Conservation (phyloP, 2,113 vertebrate species). For the Scatophagus argus region DNA sequence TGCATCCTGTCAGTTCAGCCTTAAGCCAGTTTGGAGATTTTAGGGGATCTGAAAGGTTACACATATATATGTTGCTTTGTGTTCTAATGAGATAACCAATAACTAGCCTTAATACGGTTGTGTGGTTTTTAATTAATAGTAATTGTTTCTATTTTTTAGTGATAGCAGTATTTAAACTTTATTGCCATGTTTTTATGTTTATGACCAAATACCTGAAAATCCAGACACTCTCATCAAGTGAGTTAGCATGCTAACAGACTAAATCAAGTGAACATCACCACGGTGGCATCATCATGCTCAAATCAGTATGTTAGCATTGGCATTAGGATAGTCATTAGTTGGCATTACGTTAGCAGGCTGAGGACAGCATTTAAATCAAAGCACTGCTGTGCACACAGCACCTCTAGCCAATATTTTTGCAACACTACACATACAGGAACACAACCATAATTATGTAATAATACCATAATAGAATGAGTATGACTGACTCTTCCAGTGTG, state of each 20-base stretch:
- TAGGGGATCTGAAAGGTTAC: background rate
- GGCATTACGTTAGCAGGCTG: background rate
- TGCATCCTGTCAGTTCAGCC: background rate
- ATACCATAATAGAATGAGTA: background rate
- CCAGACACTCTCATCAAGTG: background rate
- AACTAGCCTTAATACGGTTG: background rate
- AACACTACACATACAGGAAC: background rate
- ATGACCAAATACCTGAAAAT: background rate
- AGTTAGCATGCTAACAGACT: background rate
- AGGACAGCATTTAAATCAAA: background rate
- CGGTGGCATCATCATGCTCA: background rate
- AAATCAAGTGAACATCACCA: background rate
- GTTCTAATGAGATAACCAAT: background rate
- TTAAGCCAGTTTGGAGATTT: background rate
- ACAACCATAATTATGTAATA: background rate
- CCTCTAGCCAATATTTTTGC: background rate
- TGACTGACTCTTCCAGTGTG: background rate
- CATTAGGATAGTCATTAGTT: background rate
- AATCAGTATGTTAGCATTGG: background rate
- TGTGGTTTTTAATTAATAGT: background rate
- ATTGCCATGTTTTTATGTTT: background rate
- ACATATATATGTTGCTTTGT: background rate
- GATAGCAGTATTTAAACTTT: background rate
- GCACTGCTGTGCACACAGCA: background rate
- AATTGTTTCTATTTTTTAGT: background rate